These are phyloP conservation scores for Physella acuta DNA, from an alignment of 1,140 invertebrate genomes.

Conservation along the genomic window DNA sequence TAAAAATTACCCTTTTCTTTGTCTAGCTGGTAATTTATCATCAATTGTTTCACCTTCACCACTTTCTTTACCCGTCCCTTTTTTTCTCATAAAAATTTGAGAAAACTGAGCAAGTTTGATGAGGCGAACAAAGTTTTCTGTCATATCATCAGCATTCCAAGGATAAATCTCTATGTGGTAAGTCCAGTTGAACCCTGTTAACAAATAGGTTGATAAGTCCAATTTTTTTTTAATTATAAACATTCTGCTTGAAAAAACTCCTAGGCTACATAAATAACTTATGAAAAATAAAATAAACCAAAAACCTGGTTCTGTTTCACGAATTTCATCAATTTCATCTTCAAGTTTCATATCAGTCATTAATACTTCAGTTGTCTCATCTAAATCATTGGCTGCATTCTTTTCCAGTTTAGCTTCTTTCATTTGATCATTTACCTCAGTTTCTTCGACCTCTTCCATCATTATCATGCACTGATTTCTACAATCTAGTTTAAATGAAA, in stretches of 20 bases:
- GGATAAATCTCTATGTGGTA: constrained; percentile 22
- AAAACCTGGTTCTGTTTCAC: constrained; percentile 6
- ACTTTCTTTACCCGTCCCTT: neutral
- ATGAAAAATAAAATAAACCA: neutral
- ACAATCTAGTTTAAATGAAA: too few relatives aligned
- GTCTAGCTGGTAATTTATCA: constrained; percentile 11
- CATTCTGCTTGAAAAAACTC: neutral
- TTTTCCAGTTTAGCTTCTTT: too few relatives aligned
- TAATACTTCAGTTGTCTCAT: constrained; percentile 7
- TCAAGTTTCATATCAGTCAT: constrained; percentile 24
- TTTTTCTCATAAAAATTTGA: constrained; percentile 15
- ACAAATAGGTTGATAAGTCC: neutral
- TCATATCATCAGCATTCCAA: constrained; percentile 26
- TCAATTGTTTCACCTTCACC: constrained; percentile 2
- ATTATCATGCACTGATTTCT: too few relatives aligned
- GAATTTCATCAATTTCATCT: constrained; percentile 22
- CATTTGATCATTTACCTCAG: too few relatives aligned
- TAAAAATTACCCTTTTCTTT: constrained; percentile 18
- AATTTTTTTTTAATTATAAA: neutral
- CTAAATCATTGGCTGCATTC: too few relatives aligned
- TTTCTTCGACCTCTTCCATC: too few relatives aligned
- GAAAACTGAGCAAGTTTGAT: constrained; percentile 22
- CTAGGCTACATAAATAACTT: neutral
- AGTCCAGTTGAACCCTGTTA: constrained; percentile 11
- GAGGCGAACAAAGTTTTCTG: constrained; percentile 15